A percentile compares a stretch with the other conserved stretches of the same genome.
phyloP scores from a whole-genome alignment of 2,797 vertebrate species.

The Tenualosa ilisha region DNA sequence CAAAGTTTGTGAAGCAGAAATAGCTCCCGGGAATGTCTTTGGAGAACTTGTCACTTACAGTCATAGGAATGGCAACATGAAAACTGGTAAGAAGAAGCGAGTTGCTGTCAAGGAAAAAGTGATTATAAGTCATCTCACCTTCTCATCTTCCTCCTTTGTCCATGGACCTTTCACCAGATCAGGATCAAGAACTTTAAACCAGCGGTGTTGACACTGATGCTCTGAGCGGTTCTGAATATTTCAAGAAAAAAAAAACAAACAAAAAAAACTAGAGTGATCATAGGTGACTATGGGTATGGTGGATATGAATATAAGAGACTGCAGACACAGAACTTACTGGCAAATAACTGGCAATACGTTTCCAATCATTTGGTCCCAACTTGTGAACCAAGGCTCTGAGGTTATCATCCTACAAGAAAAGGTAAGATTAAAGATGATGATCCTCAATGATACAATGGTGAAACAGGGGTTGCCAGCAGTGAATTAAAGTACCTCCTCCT shows the following conservation, averaged over 20 bases:
- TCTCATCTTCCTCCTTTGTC: conserved; percentile 98
- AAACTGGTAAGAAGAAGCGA: background rate
- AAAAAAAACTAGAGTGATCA: background rate
- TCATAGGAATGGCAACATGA: too few relatives aligned
- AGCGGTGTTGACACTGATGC: conserved; percentile 95
- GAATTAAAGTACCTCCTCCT: conserved; percentile 82
- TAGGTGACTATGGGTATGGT: too few relatives aligned
- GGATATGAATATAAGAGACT: background rate
- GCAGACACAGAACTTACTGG: conserved; percentile 77
- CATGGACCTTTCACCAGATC: conserved; percentile 95
- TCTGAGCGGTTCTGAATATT: conserved; percentile 83
- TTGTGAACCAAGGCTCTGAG: conserved; percentile 86
- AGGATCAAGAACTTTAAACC: conserved; percentile 93
- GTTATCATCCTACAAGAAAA: conserved; percentile 83
- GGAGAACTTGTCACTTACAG: too few relatives aligned
- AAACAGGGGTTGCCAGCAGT: background rate
- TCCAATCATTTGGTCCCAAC: conserved; percentile 89
- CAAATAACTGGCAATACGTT: conserved; percentile 84
- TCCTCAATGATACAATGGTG: background rate
- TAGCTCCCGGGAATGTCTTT: background rate
- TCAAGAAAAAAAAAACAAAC: background rate
- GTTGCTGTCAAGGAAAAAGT: background rate
- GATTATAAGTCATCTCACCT: conserved; percentile 68
- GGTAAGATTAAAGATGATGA: background rate
- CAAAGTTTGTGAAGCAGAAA: background rate